Conservation (phyloP, 2,888 invertebrate species). For the Metopia argyrocephala region DNA sequence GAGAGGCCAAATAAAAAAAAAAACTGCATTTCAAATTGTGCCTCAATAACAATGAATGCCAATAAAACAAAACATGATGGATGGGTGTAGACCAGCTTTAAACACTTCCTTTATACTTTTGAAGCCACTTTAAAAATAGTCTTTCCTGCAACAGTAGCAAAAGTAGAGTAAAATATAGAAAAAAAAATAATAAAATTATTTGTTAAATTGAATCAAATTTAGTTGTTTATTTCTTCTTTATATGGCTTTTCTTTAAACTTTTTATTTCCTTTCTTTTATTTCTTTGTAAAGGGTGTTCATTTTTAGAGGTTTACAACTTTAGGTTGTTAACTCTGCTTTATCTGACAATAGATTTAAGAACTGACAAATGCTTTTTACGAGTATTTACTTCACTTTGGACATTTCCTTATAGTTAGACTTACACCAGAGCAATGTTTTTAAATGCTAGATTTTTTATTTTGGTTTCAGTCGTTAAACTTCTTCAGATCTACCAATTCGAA, state of each 20-base stretch:
- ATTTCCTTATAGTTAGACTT: too few species aligned
- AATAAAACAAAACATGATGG: constrained; percentile 34
- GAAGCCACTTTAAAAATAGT: not conserved
- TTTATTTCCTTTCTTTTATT: constrained; percentile 3
- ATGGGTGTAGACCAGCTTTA: constrained; percentile 57
- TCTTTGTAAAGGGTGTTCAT: too few species aligned
- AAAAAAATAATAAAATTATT: constrained; percentile 30
- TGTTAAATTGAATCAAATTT: constrained; percentile 46
- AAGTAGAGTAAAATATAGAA: not conserved
- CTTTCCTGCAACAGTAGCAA: constrained; percentile 17
- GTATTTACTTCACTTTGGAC: too few species aligned
- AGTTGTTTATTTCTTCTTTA: constrained; percentile 15
- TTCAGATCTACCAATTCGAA: too few species aligned
- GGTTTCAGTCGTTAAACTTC: too few species aligned
- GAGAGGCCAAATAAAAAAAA: too few species aligned
- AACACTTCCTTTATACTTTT: constrained; percentile 55
- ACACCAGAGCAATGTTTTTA: too few species aligned
- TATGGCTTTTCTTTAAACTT: constrained; percentile 10
- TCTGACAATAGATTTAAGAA: too few species aligned
- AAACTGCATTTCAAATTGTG: not conserved
- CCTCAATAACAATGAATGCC: not conserved
- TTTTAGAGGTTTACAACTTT: too few species aligned
- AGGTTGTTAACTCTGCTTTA: too few species aligned
- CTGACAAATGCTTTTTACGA: too few species aligned
- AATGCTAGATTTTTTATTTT: too few species aligned